A percentile compares a stretch with the other conserved stretches of the same genome.
These are phyloP conservation scores for Allacma fusca DNA, from an alignment of 2,888 invertebrate species.

Conservation along the genomic window DNA sequence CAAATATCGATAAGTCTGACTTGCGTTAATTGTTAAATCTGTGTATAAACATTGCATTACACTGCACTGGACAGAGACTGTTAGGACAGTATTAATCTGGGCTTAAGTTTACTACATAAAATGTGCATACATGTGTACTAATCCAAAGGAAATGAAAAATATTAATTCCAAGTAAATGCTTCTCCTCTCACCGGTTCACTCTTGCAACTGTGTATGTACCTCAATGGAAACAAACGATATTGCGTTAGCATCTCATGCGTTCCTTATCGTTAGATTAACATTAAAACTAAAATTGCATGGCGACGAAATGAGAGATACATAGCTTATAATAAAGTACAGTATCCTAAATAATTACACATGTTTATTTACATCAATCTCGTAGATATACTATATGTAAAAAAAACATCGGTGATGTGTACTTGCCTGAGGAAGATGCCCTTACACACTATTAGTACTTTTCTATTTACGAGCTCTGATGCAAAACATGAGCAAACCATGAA, in stretches of 20 bases:
- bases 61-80: neutral
- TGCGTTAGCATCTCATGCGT: no score
- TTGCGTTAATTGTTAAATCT: neutral
- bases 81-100: no score
- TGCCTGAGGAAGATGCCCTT: slow-evolving; percentile 33
- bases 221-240: no score
- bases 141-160: no score
- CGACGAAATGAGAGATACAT: neutral
- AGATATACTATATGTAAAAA: neutral
- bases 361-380: slow-evolving; percentile 13
- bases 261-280: no score
- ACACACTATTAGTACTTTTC: neutral
- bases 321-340: neutral
- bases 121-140: no score
- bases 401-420: slow-evolving; percentile 19
- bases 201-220: no score
- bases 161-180: no score
- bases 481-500: slow-evolving; percentile 4
- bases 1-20: neutral
- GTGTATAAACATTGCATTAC: neutral
- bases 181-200: no score
- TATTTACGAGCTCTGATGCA: neutral
- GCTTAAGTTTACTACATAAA: no score
- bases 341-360: neutral
- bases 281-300: no score